A percentile compares a stretch with the other conserved stretches of the same genome.
Evolutionary conservation across 37 sponge, comb jelly and placozoan genomes (phyloP).

Genomic region (Agelas oroides): DNA sequence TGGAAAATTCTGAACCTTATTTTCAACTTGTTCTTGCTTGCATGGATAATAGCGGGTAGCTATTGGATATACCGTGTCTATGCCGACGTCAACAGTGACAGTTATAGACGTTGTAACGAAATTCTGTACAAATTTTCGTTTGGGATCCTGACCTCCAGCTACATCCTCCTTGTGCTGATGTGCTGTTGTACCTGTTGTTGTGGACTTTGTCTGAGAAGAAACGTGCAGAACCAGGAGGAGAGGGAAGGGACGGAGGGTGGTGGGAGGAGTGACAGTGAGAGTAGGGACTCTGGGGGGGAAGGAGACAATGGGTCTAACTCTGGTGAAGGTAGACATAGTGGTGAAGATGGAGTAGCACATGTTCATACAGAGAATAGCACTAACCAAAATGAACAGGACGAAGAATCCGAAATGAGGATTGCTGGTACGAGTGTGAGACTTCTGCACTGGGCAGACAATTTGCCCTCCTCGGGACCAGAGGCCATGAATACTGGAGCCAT

Average conservation of each 20-base stretch:
- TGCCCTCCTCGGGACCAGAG: too few species aligned
- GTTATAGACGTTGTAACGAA: conserved; percentile 40
- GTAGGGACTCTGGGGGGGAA: neutral
- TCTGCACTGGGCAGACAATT: too few species aligned
- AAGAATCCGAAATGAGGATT: too few species aligned
- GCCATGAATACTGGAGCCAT: too few species aligned
- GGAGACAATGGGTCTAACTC: too few species aligned
- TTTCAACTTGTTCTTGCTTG: conserved; percentile 68
- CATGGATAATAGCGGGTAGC: conserved; percentile 62
- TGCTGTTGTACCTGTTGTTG: conserved; percentile 59
- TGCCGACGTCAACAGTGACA: conserved; percentile 12
- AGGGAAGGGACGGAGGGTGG: neutral
- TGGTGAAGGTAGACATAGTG: too few species aligned
- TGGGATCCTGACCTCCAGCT: conserved; percentile 62
- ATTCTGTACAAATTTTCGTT: conserved; percentile 79
- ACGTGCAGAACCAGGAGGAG: neutral
- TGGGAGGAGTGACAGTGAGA: neutral
- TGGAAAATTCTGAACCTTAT: conserved; percentile 56
- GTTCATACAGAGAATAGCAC: too few species aligned
- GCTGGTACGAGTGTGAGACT: too few species aligned
- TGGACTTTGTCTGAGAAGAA: conserved; percentile 17
- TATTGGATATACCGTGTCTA: conserved; percentile 72
- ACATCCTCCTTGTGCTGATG: conserved; percentile 45
- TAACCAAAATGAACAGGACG: too few species aligned
- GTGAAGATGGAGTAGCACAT: too few species aligned